Evolutionary conservation across 2,797 vertebrate genomes (phyloP).

Genomic region (Danionella dracula): DNA sequence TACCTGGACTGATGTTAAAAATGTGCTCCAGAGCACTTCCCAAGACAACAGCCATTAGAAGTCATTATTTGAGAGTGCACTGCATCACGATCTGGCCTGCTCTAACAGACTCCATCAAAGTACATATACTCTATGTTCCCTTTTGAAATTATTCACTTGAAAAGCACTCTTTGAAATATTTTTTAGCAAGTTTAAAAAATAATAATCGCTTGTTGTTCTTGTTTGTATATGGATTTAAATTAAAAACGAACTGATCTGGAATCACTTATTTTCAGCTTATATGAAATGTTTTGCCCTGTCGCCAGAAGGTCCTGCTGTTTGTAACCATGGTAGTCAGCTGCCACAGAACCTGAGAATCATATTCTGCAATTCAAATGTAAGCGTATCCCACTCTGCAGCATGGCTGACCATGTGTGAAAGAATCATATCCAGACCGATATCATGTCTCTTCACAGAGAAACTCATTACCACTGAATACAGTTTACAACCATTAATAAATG

Average conservation of each 20-base stretch:
- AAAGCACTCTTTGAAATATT: too few relatives aligned
- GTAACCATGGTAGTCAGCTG: conserved; percentile 25
- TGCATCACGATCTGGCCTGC: conserved; percentile 11
- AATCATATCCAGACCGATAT: not conserved
- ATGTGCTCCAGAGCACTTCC: conserved; percentile 29
- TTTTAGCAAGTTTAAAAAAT: not conserved
- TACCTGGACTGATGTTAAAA: conserved; percentile 8
- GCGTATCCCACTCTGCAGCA: not conserved
- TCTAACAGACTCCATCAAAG: not conserved
- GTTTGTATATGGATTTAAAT: not conserved
- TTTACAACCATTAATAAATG: not conserved
- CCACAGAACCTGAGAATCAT: not conserved
- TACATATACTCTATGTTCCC: not conserved
- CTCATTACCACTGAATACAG: not conserved
- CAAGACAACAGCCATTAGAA: conserved; percentile 37
- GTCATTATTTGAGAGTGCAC: conserved; percentile 32
- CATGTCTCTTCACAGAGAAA: conserved; percentile 13
- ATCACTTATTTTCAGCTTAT: not conserved
- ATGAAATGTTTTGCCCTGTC: not conserved
- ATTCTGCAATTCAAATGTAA: conserved; percentile 2
- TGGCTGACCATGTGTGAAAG: not conserved
- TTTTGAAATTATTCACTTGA: not conserved
- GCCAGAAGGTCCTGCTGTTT: conserved; percentile 4
- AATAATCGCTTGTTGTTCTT: not conserved
- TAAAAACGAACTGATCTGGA: not conserved